Base-by-base conservation (phyloP, 2,797 vertebrate genomes). In the Intellagama lesueurii region DNA sequence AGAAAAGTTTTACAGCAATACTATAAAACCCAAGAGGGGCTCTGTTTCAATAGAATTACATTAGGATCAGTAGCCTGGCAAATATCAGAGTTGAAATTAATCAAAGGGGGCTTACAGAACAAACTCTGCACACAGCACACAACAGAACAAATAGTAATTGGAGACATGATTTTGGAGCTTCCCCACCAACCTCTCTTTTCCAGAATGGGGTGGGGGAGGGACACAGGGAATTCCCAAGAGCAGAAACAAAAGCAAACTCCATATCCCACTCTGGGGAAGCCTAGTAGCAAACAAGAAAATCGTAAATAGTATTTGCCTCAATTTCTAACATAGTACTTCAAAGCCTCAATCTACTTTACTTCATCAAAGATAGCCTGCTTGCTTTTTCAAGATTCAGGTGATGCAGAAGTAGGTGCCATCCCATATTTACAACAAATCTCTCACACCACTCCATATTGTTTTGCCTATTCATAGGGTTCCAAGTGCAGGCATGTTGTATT, bases 61-160 rank as follows among this genome's bases (percentile, higher is more conserved):
- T 93, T 92, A 96, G 89, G 95, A 94, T 93, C 87, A 92, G 94
- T 94, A 96, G 95, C 96, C 97, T 97, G 97, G 96, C 94, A 96
- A 97, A 96, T 97, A 96, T 97, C 97, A 97, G 91, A 89, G 95
- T 94, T 90, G 93, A 96, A 95, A 95, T 94, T 94, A 97, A 97
- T 96, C 95, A 97, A 96, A 93, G 88, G 2, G 89, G 91, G 82
- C 96, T 97, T 95, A 91, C 88, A 93, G 92, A 64, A 64, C 77
- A 68, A 90, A 94, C 89, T 91, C 94, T 92, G 95, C 96, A 94
- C 94, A 94, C 0, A 14, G 95, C 93, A 95, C 92, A 87, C 77
- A 95, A 96, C 92, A 91, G 95, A 96, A 96, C 7, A 96, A 90
- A 96, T 94, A 97, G 97, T 96, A 96, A 83, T 90, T 49, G 69